phyloP scores from a whole-genome alignment of 2,797 vertebrate species.

The Catostomus latipinnis region DNA sequence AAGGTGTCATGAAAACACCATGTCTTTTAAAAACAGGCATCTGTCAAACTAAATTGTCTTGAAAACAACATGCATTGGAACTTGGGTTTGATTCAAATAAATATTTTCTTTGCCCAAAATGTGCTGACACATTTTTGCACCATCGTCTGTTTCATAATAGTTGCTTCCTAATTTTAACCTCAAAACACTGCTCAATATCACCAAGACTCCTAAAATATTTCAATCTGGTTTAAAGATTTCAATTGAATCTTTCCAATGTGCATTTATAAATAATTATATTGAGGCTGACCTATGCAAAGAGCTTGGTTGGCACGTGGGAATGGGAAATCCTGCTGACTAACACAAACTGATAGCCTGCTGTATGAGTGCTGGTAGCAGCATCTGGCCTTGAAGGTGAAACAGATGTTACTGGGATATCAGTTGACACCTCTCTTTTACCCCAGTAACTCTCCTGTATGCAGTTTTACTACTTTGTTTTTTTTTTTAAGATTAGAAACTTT shows the following conservation, averaged over 20 bases:
- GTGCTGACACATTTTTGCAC: slow-evolving; percentile 6
- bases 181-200: neutral
- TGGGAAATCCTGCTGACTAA: slow-evolving; percentile 32
- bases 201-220: neutral
- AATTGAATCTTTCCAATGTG: slow-evolving; percentile 2
- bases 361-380: slow-evolving; percentile 49
- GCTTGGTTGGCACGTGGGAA: neutral
- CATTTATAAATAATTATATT: slow-evolving; percentile 17
- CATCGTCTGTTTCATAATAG: neutral
- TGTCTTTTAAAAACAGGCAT: neutral
- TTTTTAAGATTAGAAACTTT: no score
- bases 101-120: neutral
- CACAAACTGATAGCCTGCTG: slow-evolving; percentile 42
- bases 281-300: neutral
- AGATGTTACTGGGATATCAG: slow-evolving; percentile 46
- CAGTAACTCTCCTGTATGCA: neutral
- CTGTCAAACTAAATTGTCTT: neutral
- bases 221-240: no score
- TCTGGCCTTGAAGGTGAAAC: slow-evolving; percentile 49
- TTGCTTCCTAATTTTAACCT: neutral
- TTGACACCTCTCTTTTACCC: slow-evolving; percentile 31
- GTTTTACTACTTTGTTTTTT: neutral
- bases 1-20: no score
- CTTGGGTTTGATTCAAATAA: slow-evolving; percentile 11
- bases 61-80: neutral